Percentiles rank a stretch among this genome's conserved stretches.
These are phyloP conservation scores for Salarias fasciatus DNA, from an alignment of 2,797 vertebrate genomes.

Conservation along the genomic window DNA sequence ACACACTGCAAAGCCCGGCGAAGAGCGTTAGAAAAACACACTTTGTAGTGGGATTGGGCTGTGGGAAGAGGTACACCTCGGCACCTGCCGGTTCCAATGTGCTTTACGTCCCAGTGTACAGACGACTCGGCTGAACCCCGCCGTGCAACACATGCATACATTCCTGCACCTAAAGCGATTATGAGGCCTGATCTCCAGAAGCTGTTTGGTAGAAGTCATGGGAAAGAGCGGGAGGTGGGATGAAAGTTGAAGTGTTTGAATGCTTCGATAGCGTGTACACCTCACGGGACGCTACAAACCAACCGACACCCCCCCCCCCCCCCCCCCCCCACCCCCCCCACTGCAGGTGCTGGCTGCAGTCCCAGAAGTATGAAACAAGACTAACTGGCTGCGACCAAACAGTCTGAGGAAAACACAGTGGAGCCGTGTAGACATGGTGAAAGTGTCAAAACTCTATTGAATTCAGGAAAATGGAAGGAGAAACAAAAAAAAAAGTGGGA, in stretches of 20 bases:
- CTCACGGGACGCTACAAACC: constrained; percentile 1
- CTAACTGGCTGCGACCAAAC: no score
- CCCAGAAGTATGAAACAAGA: no score
- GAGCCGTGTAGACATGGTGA: constrained; percentile 17
- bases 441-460: no score
- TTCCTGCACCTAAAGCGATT: constrained; percentile 75
- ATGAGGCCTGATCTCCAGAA: constrained; percentile 65
- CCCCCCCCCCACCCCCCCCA: no score
- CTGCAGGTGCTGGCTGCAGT: no score
- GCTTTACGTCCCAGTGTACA: constrained; percentile 31
- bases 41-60: not conserved
- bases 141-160: constrained; percentile 50
- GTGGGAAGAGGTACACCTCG: constrained; percentile 3
- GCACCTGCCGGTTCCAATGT: constrained; percentile 16
- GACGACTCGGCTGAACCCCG: constrained; percentile 44
- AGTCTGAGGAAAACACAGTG: constrained; percentile 1
- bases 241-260: constrained; percentile 3
- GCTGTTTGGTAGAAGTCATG: constrained; percentile 52
- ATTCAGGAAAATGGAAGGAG: no score
- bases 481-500: no score
- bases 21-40: not conserved
- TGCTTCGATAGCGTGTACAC: constrained; percentile 1
- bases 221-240: constrained; percentile 33
- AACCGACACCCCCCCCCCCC: not conserved
- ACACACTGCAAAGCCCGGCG: not conserved